phyloP scores from a whole-genome alignment of 2,113 vertebrate species.

The rat (Rattus norvegicus) region DNA sequence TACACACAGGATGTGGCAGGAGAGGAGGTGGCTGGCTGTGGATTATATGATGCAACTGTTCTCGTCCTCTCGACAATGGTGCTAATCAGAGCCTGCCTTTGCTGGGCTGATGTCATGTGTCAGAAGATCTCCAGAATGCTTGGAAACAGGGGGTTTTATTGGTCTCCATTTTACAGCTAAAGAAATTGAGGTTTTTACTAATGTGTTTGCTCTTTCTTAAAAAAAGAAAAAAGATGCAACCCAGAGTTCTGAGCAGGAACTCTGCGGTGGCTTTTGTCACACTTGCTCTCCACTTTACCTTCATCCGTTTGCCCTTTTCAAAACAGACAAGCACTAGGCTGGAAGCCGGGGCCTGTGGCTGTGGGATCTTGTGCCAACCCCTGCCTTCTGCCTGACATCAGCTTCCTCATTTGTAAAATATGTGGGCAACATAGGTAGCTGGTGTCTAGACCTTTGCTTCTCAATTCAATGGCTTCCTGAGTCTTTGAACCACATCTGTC shows the following conservation, averaged over 20 bases:
- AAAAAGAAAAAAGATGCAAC: background rate
- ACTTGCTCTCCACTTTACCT: background rate
- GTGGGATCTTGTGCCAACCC: background rate
- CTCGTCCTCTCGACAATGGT: background rate
- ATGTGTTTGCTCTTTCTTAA: background rate
- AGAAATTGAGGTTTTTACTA: conserved; percentile 40
- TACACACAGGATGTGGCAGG: fast-evolving
- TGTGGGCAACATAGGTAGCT: background rate
- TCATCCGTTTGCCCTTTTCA: background rate
- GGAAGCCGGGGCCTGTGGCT: background rate
- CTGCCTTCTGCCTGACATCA: background rate
- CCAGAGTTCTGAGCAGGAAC: background rate
- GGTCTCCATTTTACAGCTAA: conserved; percentile 58
- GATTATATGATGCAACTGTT: conserved; percentile 4
- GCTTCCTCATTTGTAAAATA: background rate
- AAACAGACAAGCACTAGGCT: background rate
- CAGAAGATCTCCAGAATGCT: background rate
- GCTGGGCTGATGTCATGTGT: background rate
- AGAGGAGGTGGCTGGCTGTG: background rate
- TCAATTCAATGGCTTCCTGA: background rate
- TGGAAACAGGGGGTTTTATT: background rate
- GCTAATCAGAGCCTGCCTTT: background rate
- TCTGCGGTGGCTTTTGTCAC: background rate
- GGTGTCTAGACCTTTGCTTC: background rate
- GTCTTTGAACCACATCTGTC: background rate